Percentiles rank a stretch among this genome's conserved stretches.
phyloP scores from a whole-genome alignment of 2,113 vertebrate genomes.

The Suncus etruscus region DNA sequence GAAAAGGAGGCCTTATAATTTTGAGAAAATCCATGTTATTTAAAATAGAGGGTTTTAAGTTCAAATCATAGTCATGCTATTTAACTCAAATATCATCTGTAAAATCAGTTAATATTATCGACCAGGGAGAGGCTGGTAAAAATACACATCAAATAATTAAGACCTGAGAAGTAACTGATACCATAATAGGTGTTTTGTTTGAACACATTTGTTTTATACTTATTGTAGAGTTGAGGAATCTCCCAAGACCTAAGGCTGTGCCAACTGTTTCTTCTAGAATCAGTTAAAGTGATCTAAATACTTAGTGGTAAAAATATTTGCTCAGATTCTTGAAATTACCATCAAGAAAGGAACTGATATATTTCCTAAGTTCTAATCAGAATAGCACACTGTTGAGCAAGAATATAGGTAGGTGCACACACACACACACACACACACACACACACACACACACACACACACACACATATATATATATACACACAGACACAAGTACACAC shows the following conservation, averaged over 20 bases:
- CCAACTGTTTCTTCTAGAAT: neutral
- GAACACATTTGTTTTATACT: constrained; percentile 14
- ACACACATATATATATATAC: neutral
- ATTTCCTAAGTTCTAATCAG: too few relatives aligned
- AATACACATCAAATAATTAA: neutral
- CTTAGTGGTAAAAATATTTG: neutral
- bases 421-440: neutral
- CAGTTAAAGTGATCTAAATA: neutral
- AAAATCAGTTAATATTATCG: neutral
- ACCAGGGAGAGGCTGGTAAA: neutral
- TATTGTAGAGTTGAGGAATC: neutral
- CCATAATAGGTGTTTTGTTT: neutral
- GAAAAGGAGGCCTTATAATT: neutral
- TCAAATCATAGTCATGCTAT: neutral
- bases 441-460: neutral
- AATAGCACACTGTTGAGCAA: neutral
- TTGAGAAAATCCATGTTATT: neutral
- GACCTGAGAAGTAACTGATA: neutral
- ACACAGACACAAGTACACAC: neutral
- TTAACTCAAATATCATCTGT: constrained; percentile 28
- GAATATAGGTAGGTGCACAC: neutral
- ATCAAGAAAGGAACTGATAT: neutral
- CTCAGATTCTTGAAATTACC: constrained; percentile 21
- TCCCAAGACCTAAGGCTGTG: neutral
- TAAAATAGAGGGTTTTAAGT: neutral